A percentile compares a stretch with the other conserved stretches of the same genome.
These are phyloP conservation scores for Pimpla rufipes DNA, from an alignment of 2,888 invertebrate genomes.

Conservation along the genomic window DNA sequence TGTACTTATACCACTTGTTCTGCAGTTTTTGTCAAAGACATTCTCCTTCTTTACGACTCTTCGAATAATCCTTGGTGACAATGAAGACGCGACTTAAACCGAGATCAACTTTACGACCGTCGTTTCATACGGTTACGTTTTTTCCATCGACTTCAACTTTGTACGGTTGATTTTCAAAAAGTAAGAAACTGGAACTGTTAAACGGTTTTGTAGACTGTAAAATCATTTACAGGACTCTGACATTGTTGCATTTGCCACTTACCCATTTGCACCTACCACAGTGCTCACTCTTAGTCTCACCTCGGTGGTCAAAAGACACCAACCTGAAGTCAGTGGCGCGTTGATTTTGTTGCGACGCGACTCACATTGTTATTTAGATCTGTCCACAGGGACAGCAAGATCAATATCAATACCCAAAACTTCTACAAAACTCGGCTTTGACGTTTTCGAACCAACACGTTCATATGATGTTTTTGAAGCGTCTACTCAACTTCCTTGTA, in stretches of 20 bases:
- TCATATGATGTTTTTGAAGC: no score
- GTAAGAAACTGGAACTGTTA: not conserved
- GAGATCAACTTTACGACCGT: not conserved
- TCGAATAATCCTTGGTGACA: conserved; percentile 49
- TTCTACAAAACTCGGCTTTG: not conserved
- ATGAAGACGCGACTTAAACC: conserved; percentile 4
- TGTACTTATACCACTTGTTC: not conserved
- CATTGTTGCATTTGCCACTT: not conserved
- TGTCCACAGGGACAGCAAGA: not conserved
- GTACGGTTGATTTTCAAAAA: no score
- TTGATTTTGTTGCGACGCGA: no score
- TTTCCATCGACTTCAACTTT: not conserved
- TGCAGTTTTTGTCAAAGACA: conserved; percentile 58
- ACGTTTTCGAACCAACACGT: no score
- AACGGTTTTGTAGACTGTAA: not conserved
- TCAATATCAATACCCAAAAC: not conserved
- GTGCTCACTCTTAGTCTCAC: no score
- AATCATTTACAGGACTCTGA: not conserved
- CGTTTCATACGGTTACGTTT: not conserved
- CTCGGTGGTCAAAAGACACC: no score
- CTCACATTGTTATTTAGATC: no score
- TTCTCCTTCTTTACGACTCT: conserved; percentile 61
- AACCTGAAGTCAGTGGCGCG: no score
- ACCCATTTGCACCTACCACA: not conserved
- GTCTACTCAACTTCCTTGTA: no score